A percentile compares a stretch with the other conserved stretches of the same genome.
Conservation (phyloP, 2,888 invertebrate species). For the Galerucella pusilla region DNA sequence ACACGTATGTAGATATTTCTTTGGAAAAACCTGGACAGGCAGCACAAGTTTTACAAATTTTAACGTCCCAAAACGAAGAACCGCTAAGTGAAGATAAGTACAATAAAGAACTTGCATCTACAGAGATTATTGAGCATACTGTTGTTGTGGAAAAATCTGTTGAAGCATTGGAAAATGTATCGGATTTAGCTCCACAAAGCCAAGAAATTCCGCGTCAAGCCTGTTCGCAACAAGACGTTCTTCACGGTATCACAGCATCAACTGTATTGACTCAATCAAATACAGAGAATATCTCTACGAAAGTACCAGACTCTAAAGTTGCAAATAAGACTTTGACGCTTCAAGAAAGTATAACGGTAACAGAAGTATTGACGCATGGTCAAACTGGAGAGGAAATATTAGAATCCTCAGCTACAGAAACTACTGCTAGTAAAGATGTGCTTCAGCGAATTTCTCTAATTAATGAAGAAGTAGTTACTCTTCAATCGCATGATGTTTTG, state of each 20-base stretch:
- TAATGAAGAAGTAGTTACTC: slow-evolving; percentile 61
- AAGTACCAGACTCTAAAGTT: slow-evolving; percentile 54
- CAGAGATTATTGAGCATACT: slow-evolving; percentile 39
- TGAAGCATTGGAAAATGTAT: slow-evolving; percentile 50
- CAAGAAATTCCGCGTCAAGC: slow-evolving; percentile 55
- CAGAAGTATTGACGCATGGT: slow-evolving; percentile 61
- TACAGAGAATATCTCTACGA: slow-evolving; percentile 46
- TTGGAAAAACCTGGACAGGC: slow-evolving; percentile 55
- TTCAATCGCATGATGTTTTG: slow-evolving; percentile 59
- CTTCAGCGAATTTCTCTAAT: slow-evolving; percentile 64
- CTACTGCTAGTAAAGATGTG: slow-evolving; percentile 64
- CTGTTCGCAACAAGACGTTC: slow-evolving; percentile 61
- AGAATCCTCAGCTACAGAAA: slow-evolving; percentile 64
- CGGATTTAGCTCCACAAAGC: slow-evolving; percentile 52
- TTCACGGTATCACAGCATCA: slow-evolving; percentile 62
- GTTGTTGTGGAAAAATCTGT: slow-evolving; percentile 42
- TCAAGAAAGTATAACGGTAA: slow-evolving; percentile 62
- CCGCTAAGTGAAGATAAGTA: slow-evolving; percentile 44
- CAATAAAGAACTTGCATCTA: slow-evolving; percentile 40
- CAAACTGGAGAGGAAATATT: slow-evolving; percentile 62
- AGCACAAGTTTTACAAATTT: slow-evolving; percentile 59
- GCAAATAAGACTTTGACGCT: slow-evolving; percentile 56
- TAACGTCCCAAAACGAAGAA: slow-evolving; percentile 61
- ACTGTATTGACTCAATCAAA: slow-evolving; percentile 54
- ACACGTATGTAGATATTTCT: slow-evolving; percentile 55